Base-by-base conservation (phyloP, 1,140 invertebrate species). In the Aphidius gifuensis region DNA sequence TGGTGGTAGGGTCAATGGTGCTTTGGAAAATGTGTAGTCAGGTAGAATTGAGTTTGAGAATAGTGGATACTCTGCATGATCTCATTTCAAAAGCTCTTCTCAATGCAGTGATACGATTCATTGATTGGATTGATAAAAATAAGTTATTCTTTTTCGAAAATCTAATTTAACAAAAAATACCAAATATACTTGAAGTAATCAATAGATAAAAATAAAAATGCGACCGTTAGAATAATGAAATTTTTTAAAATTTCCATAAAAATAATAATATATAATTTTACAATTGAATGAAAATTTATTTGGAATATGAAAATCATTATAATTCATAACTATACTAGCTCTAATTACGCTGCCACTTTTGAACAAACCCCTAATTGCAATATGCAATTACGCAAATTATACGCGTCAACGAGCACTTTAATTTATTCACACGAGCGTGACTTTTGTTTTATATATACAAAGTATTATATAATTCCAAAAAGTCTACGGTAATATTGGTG, bases 341-440 rank as follows among this genome's bases (percentile, higher is more conserved):
- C 38, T 44, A 44, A 54, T 40, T 40, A 54, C 9, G n/a, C 8
- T n/a, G 9, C 6, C 21, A 54, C 23, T 54, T 62, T 56, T 45
- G 45, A 48, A 45, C 38, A 48, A 62, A 57, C 53, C 60, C 57
- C 54, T 62, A 48, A 62, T 62, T 62, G 56, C 61, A 49, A 62
- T 58, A 62, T 58, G 61, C 61, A 62, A 62, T 62, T 62, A 62
- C 61, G 61, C 49, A 62, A 62, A 62, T 62, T 62, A 58, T 54
- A 54, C 57, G 54, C 43, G 51, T 32, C 23, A 21, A 57, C 59
- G 43, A 48, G 23, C 46, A 40, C 8, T 16, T 57, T 57, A 50
- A 62, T 55, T 62, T 48, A 62, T 62, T 51, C 21, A 62, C 61
- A 38, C 61, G 47, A 50, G 45, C 55, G 54, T 49, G 45, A 62